Base-by-base conservation (phyloP, 2,888 invertebrate genomes). In the Augochlorella aurata region DNA sequence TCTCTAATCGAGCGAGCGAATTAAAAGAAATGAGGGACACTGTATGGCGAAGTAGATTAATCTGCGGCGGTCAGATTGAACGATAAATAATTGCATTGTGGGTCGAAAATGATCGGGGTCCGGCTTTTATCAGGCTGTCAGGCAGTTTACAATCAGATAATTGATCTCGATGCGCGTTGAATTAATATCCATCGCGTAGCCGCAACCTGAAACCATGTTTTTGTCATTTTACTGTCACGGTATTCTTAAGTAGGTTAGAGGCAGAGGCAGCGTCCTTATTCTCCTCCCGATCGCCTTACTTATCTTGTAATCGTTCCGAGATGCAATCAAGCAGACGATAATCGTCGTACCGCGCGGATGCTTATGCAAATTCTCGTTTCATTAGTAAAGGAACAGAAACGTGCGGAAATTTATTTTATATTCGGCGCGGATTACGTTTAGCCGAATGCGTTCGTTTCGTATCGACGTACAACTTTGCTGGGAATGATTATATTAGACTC, bases 231-330 rank as follows among this genome's bases (percentile, higher is more conserved):
- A 29, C 52, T 29, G 74, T 74, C 69, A 69, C 68, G 78, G 74
- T 69, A 14, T 73, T 58, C 29, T 61, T 54, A 80, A 81, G 81
- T 82, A 76, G 81, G 81, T 82, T 82, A 81, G 52, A 58, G 38
- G 38, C 38, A 38, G 2, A 12, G 14, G 58, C 58, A 24, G 29
- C 44, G 74, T 73, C 81, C 68, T 75, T 81, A 52, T 68, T 75
- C 74, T 67, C 38, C 54, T 70, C 65, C 74, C 81, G 54, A 68
- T 82, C 81, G 75, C 81, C 81, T 38, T 80, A 81, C 80, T 82
- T 72, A 75, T 63, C 68, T 38, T n/a, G 49, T 70, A 58, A 65
- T 81, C 79, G 29, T 74, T 69, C 52, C 79, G 21, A 49, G 38
- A 54, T 44, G 44, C 38, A 52, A 54, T 54, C 21, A n/a, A 44